phyloP scores from a whole-genome alignment of 2,888 invertebrate species.

The Eilema griseolum region DNA sequence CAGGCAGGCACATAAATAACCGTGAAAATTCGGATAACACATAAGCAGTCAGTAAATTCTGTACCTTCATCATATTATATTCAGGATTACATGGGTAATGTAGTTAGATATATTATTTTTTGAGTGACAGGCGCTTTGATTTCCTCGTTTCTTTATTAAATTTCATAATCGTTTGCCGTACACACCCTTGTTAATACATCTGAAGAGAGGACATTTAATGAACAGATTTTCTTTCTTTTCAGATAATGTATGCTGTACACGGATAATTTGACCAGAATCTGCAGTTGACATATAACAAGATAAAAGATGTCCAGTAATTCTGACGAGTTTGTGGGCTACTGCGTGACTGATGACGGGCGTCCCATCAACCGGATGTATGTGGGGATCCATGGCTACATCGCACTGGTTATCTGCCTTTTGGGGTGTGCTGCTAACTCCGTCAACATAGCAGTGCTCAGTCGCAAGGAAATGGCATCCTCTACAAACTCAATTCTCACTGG shows the following conservation, averaged over 20 bases:
- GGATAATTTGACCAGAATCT: conserved; percentile 29
- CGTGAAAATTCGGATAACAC: conserved; percentile 47
- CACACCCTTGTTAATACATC: conserved; percentile 15
- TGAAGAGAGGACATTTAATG: conserved; percentile 21
- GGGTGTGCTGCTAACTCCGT: conserved; percentile 96
- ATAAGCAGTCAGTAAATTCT: conserved; percentile 45
- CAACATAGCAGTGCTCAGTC: conserved; percentile 95
- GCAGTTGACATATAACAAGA: conserved; percentile 16
- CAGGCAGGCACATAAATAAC: conserved; percentile 56
- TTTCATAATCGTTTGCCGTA: conserved; percentile 22
- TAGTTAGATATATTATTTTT: conserved; percentile 22
- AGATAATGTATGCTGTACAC: conserved; percentile 40
- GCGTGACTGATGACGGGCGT: conserved; percentile 85
- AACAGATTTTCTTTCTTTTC: conserved; percentile 39
- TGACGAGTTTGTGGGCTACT: conserved; percentile 70
- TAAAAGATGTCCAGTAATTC: conserved; percentile 55
- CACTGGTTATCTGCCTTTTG: conserved; percentile 94
- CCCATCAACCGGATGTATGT: conserved; percentile 89
- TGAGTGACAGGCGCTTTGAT: conserved; percentile 39
- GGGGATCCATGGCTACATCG: conserved; percentile 93
- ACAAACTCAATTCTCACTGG: conserved; percentile 97
- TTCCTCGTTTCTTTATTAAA: conserved; percentile 25
- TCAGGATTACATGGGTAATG: conserved; percentile 25
- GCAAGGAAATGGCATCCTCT: conserved; percentile 96
- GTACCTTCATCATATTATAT: conserved; percentile 29